phyloP scores from a whole-genome alignment of 2,113 vertebrate genomes.

The Pavo muticus region DNA sequence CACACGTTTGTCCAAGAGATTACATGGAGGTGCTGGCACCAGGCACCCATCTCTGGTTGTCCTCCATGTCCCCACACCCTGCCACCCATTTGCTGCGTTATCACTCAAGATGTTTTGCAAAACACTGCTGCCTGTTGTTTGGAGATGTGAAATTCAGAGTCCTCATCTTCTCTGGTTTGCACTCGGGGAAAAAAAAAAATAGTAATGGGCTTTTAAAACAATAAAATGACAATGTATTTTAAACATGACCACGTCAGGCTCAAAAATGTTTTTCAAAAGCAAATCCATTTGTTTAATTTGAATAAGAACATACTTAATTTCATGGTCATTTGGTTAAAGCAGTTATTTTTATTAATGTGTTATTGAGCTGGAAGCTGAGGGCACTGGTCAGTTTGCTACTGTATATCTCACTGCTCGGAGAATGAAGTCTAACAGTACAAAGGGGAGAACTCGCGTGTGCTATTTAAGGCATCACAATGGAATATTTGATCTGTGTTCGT shows the following conservation, averaged over 20 bases:
- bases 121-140: slow-evolving; percentile 60
- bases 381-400: slow-evolving; percentile 64
- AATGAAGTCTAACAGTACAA: slow-evolving; percentile 29
- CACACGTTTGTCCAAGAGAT: slow-evolving; percentile 7
- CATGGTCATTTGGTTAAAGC: slow-evolving; percentile 79
- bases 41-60: background rate
- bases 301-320: slow-evolving; percentile 77
- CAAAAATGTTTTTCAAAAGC: slow-evolving; percentile 71
- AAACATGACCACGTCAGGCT: slow-evolving; percentile 55
- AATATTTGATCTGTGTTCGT: slow-evolving; percentile 73
- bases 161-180: slow-evolving; percentile 62
- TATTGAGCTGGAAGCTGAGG: slow-evolving; percentile 64
- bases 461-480: slow-evolving; percentile 47
- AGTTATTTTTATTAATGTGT: slow-evolving; percentile 78
- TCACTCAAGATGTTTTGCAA: background rate
- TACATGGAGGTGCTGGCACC: background rate
- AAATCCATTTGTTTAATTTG: slow-evolving; percentile 69
- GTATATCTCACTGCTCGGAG: slow-evolving; percentile 53
- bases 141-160: slow-evolving; percentile 61
- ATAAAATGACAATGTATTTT: slow-evolving; percentile 59
- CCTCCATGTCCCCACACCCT: background rate
- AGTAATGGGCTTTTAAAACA: slow-evolving; percentile 35
- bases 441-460: slow-evolving; percentile 10
- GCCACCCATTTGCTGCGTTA: background rate
- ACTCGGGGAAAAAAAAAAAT: background rate